Evolutionary conservation across 2,888 invertebrate genomes (phyloP).

Genomic region (Agonum fuliginosum): DNA sequence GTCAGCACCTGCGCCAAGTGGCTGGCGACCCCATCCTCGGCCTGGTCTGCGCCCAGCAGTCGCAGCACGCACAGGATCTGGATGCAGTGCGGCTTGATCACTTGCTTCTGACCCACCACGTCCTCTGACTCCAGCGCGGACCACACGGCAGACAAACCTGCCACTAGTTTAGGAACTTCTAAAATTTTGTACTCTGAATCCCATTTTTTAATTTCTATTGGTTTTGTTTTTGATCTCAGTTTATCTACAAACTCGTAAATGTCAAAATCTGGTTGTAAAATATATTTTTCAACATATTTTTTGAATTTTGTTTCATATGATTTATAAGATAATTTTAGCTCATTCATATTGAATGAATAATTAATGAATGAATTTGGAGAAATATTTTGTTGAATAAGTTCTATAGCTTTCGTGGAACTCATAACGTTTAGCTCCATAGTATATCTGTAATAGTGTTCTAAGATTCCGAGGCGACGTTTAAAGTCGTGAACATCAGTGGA

Average conservation of each 20-base stretch:
- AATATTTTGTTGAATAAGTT: not conserved
- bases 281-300: not conserved
- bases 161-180: not conserved
- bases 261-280: not conserved
- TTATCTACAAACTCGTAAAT: not conserved
- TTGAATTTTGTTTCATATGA: constrained; percentile 3
- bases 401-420: not conserved
- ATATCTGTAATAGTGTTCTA: not conserved
- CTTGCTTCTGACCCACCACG: no score
- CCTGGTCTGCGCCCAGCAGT: constrained; percentile 1
- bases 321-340: not conserved
- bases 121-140: not conserved
- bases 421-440: not conserved
- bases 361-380: not conserved
- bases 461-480: not conserved
- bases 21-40: not conserved
- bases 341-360: not conserved
- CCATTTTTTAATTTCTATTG: not conserved
- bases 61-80: constrained; percentile 14
- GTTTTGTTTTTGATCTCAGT: not conserved
- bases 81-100: no score
- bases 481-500: not conserved
- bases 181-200: not conserved
- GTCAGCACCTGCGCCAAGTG: constrained; percentile 15
- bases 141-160: constrained; percentile 17